A percentile compares a stretch with the other conserved stretches of the same genome.
Conservation (phyloP, 2,113 vertebrate genomes). For the Eulacestoma nigropectus region DNA sequence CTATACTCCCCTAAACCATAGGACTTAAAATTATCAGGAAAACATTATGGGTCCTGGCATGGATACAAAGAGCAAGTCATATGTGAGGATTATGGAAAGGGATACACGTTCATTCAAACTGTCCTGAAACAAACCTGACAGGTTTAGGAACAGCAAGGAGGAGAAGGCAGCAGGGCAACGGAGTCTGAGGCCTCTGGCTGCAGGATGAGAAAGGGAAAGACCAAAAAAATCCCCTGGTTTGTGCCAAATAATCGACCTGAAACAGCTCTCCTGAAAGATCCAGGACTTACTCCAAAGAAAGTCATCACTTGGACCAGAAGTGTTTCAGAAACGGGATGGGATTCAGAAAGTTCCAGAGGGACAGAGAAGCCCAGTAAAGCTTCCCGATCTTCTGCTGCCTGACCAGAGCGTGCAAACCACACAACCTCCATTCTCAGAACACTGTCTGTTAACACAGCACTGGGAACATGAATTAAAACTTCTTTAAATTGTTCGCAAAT, state of each 20-base stretch:
- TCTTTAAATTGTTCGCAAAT: background rate
- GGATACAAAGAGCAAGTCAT: background rate
- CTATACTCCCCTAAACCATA: conserved; percentile 22
- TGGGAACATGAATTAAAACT: background rate
- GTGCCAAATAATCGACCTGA: background rate
- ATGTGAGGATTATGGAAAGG: background rate
- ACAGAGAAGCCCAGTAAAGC: background rate
- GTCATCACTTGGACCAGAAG: background rate
- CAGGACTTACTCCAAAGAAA: background rate
- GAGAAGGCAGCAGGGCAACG: background rate
- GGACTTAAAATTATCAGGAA: conserved; percentile 25
- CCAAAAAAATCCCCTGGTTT: background rate
- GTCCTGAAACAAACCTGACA: background rate
- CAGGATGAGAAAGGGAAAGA: background rate
- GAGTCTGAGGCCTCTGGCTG: background rate
- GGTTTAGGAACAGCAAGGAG: background rate
- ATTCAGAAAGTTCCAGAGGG: background rate
- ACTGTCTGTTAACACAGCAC: background rate
- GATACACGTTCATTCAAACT: background rate
- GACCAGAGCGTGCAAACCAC: background rate
- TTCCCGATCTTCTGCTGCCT: background rate
- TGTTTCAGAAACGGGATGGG: background rate
- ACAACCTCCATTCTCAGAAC: background rate
- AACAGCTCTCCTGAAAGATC: background rate
- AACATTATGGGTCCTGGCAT: conserved; percentile 20